A percentile compares a stretch with the other conserved stretches of the same genome.
Conservation (phyloP, 2,797 vertebrate genomes). For the Pyrocephalus nanus region DNA sequence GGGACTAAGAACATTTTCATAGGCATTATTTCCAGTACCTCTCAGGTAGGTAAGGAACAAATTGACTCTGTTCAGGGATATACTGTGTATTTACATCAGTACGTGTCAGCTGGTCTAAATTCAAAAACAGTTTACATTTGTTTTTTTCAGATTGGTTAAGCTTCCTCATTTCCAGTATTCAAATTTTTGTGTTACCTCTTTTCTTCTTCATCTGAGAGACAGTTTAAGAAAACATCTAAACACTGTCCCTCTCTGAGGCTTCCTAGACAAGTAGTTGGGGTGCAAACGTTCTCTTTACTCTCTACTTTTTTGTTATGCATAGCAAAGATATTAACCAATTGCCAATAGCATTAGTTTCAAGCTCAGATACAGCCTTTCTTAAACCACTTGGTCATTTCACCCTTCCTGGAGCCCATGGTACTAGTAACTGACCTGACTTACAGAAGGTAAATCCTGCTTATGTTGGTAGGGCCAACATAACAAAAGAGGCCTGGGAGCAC, state of each 20-base stretch:
- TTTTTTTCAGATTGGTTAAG: not conserved
- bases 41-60: not conserved
- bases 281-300: not conserved
- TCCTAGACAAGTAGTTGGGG: not conserved
- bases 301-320: rapidly evolving
- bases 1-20: not conserved
- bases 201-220: not conserved
- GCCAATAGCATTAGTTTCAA: not conserved
- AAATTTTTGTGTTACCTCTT: not conserved
- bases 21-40: not conserved
- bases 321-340: not conserved
- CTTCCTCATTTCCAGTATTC: not conserved
- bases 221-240: not conserved
- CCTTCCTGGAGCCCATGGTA: not conserved
- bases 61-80: not conserved
- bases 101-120: not conserved
- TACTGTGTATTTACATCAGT: not conserved
- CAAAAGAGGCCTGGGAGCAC: not conserved
- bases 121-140: not conserved
- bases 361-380: not conserved
- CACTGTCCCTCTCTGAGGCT: not conserved
- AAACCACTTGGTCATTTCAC: not conserved
- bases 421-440: not conserved
- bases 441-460: not conserved
- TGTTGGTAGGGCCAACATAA: not conserved